These are phyloP conservation scores for Agrochola macilenta DNA, from an alignment of 2,888 invertebrate species.

Conservation along the genomic window DNA sequence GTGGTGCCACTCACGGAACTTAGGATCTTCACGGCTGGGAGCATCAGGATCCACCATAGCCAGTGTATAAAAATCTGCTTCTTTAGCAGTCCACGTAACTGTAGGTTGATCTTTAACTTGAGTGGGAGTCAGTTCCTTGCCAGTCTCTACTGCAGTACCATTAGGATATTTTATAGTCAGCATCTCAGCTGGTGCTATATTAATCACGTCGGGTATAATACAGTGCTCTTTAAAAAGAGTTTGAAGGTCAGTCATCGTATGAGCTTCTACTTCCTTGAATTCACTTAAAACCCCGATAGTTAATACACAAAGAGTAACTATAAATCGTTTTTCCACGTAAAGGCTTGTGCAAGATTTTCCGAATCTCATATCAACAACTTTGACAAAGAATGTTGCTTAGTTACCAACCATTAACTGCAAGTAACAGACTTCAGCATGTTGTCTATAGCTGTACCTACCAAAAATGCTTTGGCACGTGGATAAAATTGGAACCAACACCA, in stretches of 20 bases:
- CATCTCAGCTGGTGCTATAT: conserved; percentile 89
- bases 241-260: conserved; percentile 77
- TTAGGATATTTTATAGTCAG: conserved; percentile 89
- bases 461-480: too few relatives aligned
- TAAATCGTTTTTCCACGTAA: neutral
- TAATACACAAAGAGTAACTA: conserved; percentile 11
- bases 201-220: conserved; percentile 93
- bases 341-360: conserved; percentile 14
- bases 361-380: conserved; percentile 53
- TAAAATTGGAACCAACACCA: too few relatives aligned
- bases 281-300: conserved; percentile 1
- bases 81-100: conserved; percentile 92
- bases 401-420: conserved; percentile 33
- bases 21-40: conserved; percentile 93
- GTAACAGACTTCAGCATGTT: neutral
- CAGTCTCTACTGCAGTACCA: conserved; percentile 88
- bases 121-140: conserved; percentile 93
- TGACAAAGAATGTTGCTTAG: conserved; percentile 60
- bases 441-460: neutral
- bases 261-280: neutral
- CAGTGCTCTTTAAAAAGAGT: conserved; percentile 87
- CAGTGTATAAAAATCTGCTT: conserved; percentile 91
- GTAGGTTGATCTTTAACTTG: conserved; percentile 93
- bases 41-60: conserved; percentile 94
- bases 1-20: conserved; percentile 93